Base-by-base conservation (phyloP, 2,113 vertebrate genomes). In the Scopus umbretta region DNA sequence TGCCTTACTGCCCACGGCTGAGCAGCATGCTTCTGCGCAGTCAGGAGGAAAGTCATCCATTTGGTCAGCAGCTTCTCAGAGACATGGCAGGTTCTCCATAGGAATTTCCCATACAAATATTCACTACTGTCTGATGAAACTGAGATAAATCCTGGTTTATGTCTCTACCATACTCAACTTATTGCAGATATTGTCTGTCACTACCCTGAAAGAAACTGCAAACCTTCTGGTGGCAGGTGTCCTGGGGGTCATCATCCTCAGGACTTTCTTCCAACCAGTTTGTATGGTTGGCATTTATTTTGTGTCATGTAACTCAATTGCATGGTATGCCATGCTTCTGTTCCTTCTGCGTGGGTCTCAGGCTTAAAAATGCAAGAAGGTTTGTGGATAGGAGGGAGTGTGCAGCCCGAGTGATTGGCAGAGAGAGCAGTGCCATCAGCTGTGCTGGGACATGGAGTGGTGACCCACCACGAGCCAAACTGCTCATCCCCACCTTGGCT, bases 391-490 rank as follows among this genome's bases (percentile, higher is more conserved):
- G 23, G 50, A 75, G 36, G 66, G 32, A 26, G 10, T 0, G 4
- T 29, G 36, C 19, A 38, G 47, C 19, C 40, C 2, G 2, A 55
- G 14, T 11, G 32, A 34, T 21, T 12, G 25, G 49, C 43, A 47
- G 50, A 55, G 62, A 32, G 12, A 74, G 47, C 5, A 0, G 16
- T 34, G 34, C 22, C 40, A 14, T 19, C 29, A 47, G 25, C n/a
- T 1, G 0, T 29, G 30, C 40, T 0, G 5, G 66, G 42, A 65
- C 1, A 3, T 11, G 15, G 58, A 43, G 20, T 1, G 8, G 18
- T 13, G 80, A 42, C 47, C 56, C 73, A 55, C 40, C 42, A 52
- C 0, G 8, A 32, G 56, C 27, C 52, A 43, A 66, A 53, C 42
- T 19, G 30, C 40, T 56, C 20, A 12, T 43, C 61, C 21, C 18